Percentiles rank a stretch among this genome's conserved stretches.
phyloP scores from a whole-genome alignment of 2,113 vertebrate species.

The Accipiter cooperii region DNA sequence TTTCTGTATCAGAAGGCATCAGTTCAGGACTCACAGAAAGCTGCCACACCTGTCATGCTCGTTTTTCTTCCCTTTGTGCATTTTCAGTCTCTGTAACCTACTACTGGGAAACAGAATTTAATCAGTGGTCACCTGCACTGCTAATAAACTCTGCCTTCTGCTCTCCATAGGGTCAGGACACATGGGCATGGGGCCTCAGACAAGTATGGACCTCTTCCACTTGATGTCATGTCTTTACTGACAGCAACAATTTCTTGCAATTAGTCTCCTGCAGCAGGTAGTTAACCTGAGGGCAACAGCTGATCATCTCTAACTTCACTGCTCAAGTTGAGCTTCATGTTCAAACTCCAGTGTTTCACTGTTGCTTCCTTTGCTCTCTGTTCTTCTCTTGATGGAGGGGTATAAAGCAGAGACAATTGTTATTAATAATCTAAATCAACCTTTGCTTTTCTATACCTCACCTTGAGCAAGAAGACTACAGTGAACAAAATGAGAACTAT shows the following conservation, averaged over 20 bases:
- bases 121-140: constrained; percentile 1
- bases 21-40: not conserved
- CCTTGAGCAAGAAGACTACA: not conserved
- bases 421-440: constrained; percentile 44
- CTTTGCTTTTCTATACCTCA: not conserved
- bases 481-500: not conserved
- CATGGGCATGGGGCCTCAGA: not conserved
- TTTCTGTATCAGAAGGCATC: not conserved
- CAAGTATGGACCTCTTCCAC: not conserved
- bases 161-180: not conserved
- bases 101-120: constrained; percentile 9
- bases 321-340: constrained; percentile 4
- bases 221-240: not conserved
- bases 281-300: constrained; percentile 43
- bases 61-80: not conserved
- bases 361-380: not conserved
- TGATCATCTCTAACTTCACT: constrained; percentile 19
- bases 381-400: not conserved
- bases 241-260: constrained; percentile 34
- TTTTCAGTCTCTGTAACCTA: not conserved
- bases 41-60: not conserved
- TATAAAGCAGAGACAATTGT: not conserved
- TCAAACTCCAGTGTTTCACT: not conserved
- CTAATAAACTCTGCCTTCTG: constrained; percentile 13
- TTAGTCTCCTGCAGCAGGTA: constrained; percentile 54